Base-by-base conservation (phyloP, 2,888 invertebrate genomes). In the Amorpha juglandis region DNA sequence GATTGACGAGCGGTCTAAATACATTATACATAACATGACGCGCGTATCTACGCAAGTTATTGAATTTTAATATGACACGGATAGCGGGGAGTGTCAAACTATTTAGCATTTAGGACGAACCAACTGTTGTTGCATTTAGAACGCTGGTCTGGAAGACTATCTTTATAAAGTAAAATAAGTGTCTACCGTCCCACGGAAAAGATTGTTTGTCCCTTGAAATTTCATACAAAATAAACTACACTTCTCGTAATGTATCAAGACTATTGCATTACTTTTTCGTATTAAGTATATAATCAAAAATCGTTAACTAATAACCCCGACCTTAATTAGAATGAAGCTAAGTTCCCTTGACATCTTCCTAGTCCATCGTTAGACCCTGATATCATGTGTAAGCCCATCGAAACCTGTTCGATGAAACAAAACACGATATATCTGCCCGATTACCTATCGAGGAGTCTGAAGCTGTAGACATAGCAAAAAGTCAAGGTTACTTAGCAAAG, bases 21-120 rank as follows among this genome's bases (percentile, higher is more conserved):
- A 87, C 88, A 91, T 91, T 81, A 90, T 83, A 88, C 84, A 91
- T 91, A 51, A 67, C 74, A 75, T 90, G 89, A 89, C 88, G 89
- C 73, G 70, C 71, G 78, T 76, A 72, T 74, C 78, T 75, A 86
- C 87, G 85, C 81, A 87, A 85, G 82, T 82, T 80, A 87, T 84
- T 87, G 90, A 87, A 91, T 90, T 87, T 88, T 83, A 89, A 91
- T 82, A 81, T 73, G 77, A 71, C 75, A 73, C 70, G 69, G 71
- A 77, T 76, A 75, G 71, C 69, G 74, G 71, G 71, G 74, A 78
- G 76, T 76, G 72, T 77, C 75, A 77, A 74, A 66, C 68, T 68
- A 68, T 74, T 77, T 78, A 73, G 68, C 71, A 78, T 75, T 75
- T 72, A 72, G 70, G 73, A 48, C 72, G 72, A 68, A n/a, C 19